Percentiles rank a stretch among this genome's conserved stretches.
Conservation (phyloP, 1,140 invertebrate species). For the Trachelipus rathkii region DNA sequence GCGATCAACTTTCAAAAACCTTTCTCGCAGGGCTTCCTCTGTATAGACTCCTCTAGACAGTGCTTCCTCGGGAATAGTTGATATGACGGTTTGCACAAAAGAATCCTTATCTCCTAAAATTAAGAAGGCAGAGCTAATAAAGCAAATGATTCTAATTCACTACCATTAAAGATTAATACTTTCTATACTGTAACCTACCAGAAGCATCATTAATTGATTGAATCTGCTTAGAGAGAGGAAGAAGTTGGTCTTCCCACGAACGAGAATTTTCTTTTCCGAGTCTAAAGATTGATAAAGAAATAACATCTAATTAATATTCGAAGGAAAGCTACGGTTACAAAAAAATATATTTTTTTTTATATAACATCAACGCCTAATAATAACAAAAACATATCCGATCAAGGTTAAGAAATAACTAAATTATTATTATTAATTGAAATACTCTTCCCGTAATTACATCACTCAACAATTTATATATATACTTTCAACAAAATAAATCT, state of each 20-base stretch:
- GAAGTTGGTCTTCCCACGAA: constrained; percentile 51
- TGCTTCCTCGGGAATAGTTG: constrained; percentile 72
- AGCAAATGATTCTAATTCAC: no score
- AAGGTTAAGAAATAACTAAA: no score
- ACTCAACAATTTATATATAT: not conserved
- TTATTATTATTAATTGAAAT: no score
- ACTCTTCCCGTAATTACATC: no score
- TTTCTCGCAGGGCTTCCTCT: constrained; percentile 75
- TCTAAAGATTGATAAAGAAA: not conserved
- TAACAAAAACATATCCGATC: no score
- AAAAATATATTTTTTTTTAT: no score
- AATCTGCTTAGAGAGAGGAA: constrained; percentile 20
- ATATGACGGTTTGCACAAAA: constrained; percentile 67
- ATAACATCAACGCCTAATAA: no score
- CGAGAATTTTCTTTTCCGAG: constrained; percentile 47
- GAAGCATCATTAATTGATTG: constrained; percentile 16
- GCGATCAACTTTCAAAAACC: constrained; percentile 69
- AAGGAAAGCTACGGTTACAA: no score
- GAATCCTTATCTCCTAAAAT: constrained; percentile 54
- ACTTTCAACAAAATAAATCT: constrained; percentile 34
- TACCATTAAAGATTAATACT: no score
- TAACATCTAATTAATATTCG: no score
- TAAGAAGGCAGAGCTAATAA: no score
- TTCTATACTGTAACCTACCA: constrained; percentile 2
- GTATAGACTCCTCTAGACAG: constrained; percentile 75